phyloP scores from a whole-genome alignment of 2,888 invertebrate genomes.

The Acrobasis consociella region DNA sequence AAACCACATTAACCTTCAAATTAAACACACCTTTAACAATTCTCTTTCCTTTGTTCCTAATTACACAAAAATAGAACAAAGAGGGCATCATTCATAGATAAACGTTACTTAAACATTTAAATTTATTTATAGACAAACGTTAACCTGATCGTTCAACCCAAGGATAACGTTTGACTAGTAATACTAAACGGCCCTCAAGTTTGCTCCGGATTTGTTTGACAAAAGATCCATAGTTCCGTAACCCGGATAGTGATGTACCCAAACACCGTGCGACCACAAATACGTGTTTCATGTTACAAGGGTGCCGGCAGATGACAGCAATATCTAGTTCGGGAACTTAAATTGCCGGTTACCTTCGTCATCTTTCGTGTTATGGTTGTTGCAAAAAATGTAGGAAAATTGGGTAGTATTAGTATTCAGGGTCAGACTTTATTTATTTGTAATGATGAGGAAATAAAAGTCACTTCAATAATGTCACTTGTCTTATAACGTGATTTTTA shows the following conservation, averaged over 20 bases:
- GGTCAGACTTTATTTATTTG: too few species aligned
- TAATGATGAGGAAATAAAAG: too few species aligned
- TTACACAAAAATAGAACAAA: too few species aligned
- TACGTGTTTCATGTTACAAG: slow-evolving; percentile 41
- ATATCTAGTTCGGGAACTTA: slow-evolving; percentile 46
- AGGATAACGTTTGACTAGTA: neutral
- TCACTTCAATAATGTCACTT: too few species aligned
- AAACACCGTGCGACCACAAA: slow-evolving; percentile 44
- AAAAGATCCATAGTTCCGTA: slow-evolving; percentile 21
- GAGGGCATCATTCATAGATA: too few species aligned
- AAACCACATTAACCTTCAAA: too few species aligned
- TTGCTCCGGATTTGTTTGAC: slow-evolving; percentile 22
- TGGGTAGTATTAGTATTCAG: too few species aligned
- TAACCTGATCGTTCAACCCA: neutral
- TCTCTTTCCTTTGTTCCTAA: too few species aligned
- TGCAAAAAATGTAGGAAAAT: neutral
- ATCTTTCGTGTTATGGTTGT: slow-evolving; percentile 24
- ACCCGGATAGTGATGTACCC: slow-evolving; percentile 25
- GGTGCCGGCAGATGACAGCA: slow-evolving; percentile 41
- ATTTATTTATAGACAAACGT: neutral
- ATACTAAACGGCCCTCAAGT: slow-evolving; percentile 10
- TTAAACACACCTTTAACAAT: too few species aligned
- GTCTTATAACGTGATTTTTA: too few species aligned
- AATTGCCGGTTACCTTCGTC: slow-evolving; percentile 39
- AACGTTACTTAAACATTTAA: neutral